Evolutionary conservation across 2,888 invertebrate species (phyloP).

Genomic region (Mellilla xanthometata): DNA sequence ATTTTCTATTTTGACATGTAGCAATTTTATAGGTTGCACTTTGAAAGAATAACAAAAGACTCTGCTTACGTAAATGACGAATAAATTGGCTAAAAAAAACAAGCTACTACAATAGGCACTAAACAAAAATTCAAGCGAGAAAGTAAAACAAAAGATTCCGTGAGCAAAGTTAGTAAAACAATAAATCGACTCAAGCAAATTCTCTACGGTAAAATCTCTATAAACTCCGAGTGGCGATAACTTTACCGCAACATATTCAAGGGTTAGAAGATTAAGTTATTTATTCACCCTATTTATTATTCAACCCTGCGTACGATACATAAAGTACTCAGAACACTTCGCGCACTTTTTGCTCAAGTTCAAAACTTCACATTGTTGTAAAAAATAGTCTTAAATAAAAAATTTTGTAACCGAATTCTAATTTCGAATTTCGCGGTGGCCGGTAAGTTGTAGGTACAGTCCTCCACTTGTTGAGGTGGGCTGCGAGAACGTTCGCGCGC

Average conservation of each 20-base stretch:
- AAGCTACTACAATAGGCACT: too few relatives aligned
- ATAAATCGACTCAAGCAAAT: conserved; percentile 15
- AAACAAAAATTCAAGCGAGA: neutral
- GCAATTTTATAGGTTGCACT: too few relatives aligned
- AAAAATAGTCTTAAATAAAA: conserved; percentile 10
- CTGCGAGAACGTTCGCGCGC: conserved; percentile 73
- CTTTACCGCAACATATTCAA: conserved; percentile 27
- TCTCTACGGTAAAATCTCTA: conserved; percentile 16
- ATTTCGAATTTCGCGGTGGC: conserved; percentile 19
- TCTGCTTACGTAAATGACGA: too few relatives aligned
- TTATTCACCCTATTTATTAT: conserved; percentile 21
- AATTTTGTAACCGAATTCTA: neutral
- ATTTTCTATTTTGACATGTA: too few relatives aligned
- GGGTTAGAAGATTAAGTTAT: conserved; percentile 26
- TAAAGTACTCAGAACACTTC: conserved; percentile 6
- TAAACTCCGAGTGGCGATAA: conserved; percentile 21
- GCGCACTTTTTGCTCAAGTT: too few relatives aligned
- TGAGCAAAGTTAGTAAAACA: conserved; percentile 10
- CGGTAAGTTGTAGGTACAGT: conserved; percentile 21
- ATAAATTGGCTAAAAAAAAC: too few relatives aligned
- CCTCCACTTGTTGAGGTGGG: conserved; percentile 67
- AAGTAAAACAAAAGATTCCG: conserved; percentile 1
- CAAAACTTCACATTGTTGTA: conserved; percentile 5
- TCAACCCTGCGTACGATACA: conserved; percentile 10
- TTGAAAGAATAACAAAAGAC: too few relatives aligned